Conservation (phyloP, 2,113 vertebrate genomes). For the Pachycephala philippinensis region DNA sequence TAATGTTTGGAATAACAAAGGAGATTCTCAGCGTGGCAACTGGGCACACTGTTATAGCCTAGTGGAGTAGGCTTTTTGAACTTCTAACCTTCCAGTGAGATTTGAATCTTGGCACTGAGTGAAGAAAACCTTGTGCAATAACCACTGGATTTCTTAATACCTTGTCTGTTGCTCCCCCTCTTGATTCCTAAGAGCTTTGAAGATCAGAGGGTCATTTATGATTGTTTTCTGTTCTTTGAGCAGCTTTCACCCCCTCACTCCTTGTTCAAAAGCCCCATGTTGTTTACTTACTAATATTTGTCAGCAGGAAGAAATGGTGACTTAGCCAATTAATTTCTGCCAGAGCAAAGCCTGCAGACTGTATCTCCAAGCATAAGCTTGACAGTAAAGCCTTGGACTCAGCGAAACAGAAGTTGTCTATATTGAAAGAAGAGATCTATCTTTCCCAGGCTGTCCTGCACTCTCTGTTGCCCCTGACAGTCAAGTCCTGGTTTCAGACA, state of each 20-base stretch:
- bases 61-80: neutral
- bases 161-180: neutral
- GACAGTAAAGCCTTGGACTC: neutral
- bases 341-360: neutral
- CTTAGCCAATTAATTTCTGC: conserved; percentile 34
- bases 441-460: neutral
- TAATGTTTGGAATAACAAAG: neutral
- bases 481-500: neutral
- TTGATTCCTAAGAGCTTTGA: neutral
- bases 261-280: neutral
- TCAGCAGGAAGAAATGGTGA: conserved; percentile 33
- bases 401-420: neutral
- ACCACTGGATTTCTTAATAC: neutral
- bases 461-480: neutral
- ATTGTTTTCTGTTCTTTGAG: conserved; percentile 39
- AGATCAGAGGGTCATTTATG: conserved; percentile 19
- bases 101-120: neutral
- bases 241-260: neutral
- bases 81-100: neutral
- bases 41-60: neutral
- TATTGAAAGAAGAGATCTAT: neutral
- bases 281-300: conserved; percentile 41
- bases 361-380: neutral
- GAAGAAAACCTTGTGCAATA: neutral
- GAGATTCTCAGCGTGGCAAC: neutral